phyloP scores from a whole-genome alignment of 2,113 vertebrate species.

The Cairina moschata region DNA sequence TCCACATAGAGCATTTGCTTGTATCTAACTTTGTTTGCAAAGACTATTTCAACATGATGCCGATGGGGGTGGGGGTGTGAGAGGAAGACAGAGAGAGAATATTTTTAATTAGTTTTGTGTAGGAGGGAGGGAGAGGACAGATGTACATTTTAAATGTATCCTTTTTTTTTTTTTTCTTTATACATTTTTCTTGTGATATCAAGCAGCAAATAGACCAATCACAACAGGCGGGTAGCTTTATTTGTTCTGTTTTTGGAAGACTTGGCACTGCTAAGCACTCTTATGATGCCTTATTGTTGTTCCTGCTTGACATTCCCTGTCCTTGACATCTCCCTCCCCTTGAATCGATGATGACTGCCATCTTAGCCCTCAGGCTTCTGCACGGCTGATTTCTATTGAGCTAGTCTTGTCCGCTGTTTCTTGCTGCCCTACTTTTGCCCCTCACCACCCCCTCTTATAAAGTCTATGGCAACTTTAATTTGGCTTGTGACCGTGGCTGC shows the following conservation, averaged over 20 bases:
- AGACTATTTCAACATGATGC: conserved; percentile 41
- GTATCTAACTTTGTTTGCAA: conserved; percentile 50
- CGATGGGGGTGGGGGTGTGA: neutral
- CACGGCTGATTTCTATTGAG: conserved; percentile 44
- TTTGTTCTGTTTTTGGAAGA: conserved; percentile 27
- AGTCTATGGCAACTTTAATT: conserved; percentile 17
- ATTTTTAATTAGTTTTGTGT: conserved; percentile 64
- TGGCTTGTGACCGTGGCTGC: neutral
- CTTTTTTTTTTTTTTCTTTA: neutral
- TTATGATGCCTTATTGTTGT: conserved; percentile 24
- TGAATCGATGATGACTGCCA: conserved; percentile 64
- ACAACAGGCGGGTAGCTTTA: neutral
- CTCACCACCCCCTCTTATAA: conserved; percentile 24
- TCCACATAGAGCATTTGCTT: neutral
- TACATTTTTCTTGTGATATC: conserved; percentile 41
- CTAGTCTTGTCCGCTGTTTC: conserved; percentile 10
- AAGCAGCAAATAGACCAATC: conserved; percentile 50
- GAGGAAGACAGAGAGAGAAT: conserved; percentile 19
- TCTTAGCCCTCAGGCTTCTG: conserved; percentile 65
- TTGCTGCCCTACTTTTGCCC: conserved; percentile 65
- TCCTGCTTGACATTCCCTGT: conserved; percentile 60
- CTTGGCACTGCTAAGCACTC: conserved; percentile 1
- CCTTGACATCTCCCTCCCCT: conserved; percentile 61
- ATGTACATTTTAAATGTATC: neutral
- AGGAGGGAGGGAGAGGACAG: conserved; percentile 26